These are phyloP conservation scores for Mus caroli DNA, from an alignment of 2,797 vertebrate species.

Conservation along the genomic window DNA sequence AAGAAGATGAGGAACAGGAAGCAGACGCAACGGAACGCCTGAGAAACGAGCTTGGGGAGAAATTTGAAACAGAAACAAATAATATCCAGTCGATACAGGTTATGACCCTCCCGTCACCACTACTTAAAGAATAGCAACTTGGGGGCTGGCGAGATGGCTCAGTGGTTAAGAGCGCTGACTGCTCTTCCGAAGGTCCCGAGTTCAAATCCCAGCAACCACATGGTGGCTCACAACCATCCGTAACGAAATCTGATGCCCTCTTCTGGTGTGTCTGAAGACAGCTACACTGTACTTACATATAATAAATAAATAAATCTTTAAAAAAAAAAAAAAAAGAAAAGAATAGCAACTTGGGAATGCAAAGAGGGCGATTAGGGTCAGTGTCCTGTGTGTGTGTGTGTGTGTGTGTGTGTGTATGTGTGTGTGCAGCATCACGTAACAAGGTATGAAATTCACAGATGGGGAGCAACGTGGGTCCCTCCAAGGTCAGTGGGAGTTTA, in stretches of 20 bases:
- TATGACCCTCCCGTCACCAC: slow-evolving; percentile 62
- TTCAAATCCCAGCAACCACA: too few species aligned
- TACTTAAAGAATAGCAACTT: neutral
- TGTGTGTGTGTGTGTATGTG: neutral
- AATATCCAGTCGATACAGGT: slow-evolving; percentile 90
- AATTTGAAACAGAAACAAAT: slow-evolving; percentile 90
- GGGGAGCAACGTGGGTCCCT: neutral
- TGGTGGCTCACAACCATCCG: too few species aligned
- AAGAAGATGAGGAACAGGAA: slow-evolving; percentile 92
- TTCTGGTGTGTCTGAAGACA: too few species aligned
- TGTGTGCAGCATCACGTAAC: neutral
- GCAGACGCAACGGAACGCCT: slow-evolving; percentile 89
- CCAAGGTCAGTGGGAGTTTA: neutral
- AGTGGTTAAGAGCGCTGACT: too few species aligned
- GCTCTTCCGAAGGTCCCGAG: too few species aligned
- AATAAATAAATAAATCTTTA: too few species aligned
- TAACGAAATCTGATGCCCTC: too few species aligned
- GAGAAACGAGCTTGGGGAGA: slow-evolving; percentile 91
- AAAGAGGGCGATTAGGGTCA: neutral
- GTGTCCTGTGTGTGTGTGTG: neutral
- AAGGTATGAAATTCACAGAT: slow-evolving; percentile 52
- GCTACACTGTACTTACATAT: too few species aligned
- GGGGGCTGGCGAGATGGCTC: too few species aligned
- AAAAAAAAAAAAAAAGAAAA: too few species aligned
- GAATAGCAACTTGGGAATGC: neutral